Percentiles rank a stretch among this genome's conserved stretches.
phyloP scores from a whole-genome alignment of 1,140 invertebrate genomes.

The Paraescarpia echinospica region DNA sequence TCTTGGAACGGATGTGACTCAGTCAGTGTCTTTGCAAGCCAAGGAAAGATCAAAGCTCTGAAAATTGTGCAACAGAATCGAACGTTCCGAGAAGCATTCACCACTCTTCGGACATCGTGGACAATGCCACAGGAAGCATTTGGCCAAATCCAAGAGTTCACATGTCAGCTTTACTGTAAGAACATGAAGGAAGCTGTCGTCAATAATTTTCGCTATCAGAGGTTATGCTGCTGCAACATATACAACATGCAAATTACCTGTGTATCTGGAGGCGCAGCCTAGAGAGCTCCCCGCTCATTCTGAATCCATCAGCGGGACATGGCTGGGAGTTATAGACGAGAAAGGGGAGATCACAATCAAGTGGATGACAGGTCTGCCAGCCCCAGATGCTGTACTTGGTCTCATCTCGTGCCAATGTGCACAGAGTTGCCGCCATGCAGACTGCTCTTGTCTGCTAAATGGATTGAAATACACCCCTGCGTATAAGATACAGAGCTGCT shows the following conservation, averaged over 20 bases:
- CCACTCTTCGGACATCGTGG: not conserved
- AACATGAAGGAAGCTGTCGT: not conserved
- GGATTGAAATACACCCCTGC: not conserved
- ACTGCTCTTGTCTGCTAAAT: not conserved
- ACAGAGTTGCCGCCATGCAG: not conserved
- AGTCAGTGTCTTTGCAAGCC: no score
- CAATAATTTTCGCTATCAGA: conserved; percentile 14
- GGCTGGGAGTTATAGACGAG: not conserved
- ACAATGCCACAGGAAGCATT: not conserved
- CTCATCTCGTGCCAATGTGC: no score
- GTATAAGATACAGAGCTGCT: no score
- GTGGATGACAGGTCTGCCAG: not conserved
- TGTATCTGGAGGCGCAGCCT: not conserved
- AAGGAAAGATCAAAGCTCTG: not conserved
- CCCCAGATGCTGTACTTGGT: no score
- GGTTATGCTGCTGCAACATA: not conserved
- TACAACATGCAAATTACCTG: conserved; percentile 5
- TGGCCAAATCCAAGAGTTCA: not conserved
- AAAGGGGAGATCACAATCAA: not conserved
- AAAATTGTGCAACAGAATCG: not conserved
- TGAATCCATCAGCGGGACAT: not conserved
- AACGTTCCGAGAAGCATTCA: not conserved
- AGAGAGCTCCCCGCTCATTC: not conserved
- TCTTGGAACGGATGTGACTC: no score
- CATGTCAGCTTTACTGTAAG: not conserved